Percentiles rank a stretch among this genome's conserved stretches.
These are phyloP conservation scores for Cotesia vestalis DNA, from an alignment of 1,140 invertebrate genomes.

Conservation along the genomic window DNA sequence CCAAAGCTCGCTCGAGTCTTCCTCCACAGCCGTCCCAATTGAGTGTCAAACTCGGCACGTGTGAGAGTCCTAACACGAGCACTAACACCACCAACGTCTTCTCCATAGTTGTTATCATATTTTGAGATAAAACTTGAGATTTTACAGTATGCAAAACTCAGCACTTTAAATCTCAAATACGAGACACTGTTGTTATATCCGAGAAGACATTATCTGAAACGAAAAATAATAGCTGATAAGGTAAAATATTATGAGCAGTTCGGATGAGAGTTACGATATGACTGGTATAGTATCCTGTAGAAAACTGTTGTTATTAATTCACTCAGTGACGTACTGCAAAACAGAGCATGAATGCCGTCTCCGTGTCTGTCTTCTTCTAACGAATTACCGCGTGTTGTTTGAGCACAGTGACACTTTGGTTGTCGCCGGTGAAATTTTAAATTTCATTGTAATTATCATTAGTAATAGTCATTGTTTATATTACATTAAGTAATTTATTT, in stretches of 20 bases:
- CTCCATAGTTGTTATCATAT: constrained; percentile 27
- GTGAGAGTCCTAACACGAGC: constrained; percentile 13
- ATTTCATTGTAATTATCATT: constrained; percentile 14
- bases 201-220: too few relatives aligned
- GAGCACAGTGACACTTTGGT: constrained; percentile 41
- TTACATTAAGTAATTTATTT: background rate
- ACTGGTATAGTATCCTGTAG: constrained; percentile 49
- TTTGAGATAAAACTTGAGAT: background rate
- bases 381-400: too few relatives aligned
- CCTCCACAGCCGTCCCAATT: constrained; percentile 51
- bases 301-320: constrained; percentile 55
- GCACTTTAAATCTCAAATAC: background rate
- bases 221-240: background rate
- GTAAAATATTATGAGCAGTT: constrained; percentile 25
- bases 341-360: constrained; percentile 61
- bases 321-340: constrained; percentile 45
- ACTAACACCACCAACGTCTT: constrained; percentile 26
- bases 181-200: background rate
- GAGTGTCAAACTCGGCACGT: constrained; percentile 18
- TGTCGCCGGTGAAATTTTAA: constrained; percentile 46
- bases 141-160: background rate
- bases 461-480: background rate
- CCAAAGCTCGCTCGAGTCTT: constrained; percentile 59
- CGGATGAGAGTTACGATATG: constrained; percentile 9
- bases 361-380: constrained; percentile 46